phyloP scores from a whole-genome alignment of 2,888 invertebrate species.

The Pheosia gnoma region DNA sequence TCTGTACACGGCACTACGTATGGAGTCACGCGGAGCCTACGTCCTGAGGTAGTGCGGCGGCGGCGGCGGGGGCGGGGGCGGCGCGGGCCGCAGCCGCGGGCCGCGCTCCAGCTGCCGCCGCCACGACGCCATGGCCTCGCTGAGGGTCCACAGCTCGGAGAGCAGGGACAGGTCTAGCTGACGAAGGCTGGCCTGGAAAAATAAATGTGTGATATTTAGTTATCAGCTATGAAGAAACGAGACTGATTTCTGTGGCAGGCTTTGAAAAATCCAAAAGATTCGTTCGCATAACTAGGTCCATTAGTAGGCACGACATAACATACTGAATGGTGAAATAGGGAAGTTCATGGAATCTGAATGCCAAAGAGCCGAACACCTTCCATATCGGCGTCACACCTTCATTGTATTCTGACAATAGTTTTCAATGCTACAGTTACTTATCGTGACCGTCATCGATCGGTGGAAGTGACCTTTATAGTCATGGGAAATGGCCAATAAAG shows the following conservation, averaged over 20 bases:
- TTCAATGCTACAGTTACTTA: too few relatives aligned
- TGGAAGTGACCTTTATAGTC: not conserved
- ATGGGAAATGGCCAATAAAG: not conserved
- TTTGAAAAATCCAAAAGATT: too few relatives aligned
- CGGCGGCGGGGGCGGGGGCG: conserved; percentile 77
- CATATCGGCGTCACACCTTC: too few relatives aligned
- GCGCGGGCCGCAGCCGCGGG: conserved; percentile 79
- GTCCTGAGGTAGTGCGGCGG: conserved; percentile 78
- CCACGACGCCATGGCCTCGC: conserved; percentile 96
- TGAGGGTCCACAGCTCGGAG: conserved; percentile 95
- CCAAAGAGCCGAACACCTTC: too few relatives aligned
- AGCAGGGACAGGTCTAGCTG: conserved; percentile 95
- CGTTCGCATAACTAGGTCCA: too few relatives aligned
- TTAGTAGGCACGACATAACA: too few relatives aligned
- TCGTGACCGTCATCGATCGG: too few relatives aligned
- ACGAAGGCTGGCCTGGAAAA: conserved; percentile 92
- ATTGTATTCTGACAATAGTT: too few relatives aligned
- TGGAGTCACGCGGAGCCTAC: conserved; percentile 33
- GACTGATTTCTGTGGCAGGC: not conserved
- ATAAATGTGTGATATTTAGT: conserved; percentile 14
- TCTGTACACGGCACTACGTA: not conserved
- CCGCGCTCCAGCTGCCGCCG: conserved; percentile 80
- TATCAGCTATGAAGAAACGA: not conserved
- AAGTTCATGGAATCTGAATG: too few relatives aligned
- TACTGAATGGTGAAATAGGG: too few relatives aligned